Percentiles rank a stretch among this genome's conserved stretches.
phyloP scores from a whole-genome alignment of 2,888 invertebrate genomes.

The Chelonus formosanus region DNA sequence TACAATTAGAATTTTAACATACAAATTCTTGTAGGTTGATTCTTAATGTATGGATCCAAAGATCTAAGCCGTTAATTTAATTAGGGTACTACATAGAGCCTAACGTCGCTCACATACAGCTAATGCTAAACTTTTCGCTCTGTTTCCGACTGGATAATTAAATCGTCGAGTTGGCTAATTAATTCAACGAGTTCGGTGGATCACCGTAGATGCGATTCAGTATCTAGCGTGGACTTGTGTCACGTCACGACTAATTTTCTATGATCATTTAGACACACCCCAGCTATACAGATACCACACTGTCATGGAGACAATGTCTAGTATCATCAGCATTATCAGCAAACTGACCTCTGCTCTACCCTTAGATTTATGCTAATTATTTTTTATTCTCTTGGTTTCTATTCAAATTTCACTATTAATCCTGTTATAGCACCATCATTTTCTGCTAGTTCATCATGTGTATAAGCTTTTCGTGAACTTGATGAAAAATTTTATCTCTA shows the following conservation, averaged over 20 bases:
- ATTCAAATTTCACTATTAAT: not conserved
- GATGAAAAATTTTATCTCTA: no score
- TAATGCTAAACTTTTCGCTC: constrained; percentile 34
- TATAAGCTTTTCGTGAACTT: no score
- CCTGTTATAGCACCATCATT: not conserved
- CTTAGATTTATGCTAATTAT: constrained; percentile 14
- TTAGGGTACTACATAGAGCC: constrained; percentile 36
- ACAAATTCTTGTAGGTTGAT: no score
- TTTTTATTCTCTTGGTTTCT: not conserved
- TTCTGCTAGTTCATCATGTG: no score
- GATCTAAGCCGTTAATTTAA: constrained; percentile 38
- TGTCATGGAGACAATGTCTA: no score
- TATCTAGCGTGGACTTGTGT: constrained; percentile 9
- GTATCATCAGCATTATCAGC: no score
- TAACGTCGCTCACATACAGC: constrained; percentile 23
- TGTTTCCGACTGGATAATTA: constrained; percentile 38
- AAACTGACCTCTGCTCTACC: constrained; percentile 21
- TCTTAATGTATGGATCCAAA: no score
- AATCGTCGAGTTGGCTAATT: constrained; percentile 39
- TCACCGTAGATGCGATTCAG: constrained; percentile 8
- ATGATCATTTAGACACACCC: constrained; percentile 14
- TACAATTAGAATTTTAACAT: no score
- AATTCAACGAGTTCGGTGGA: constrained; percentile 34
- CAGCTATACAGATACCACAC: not conserved
- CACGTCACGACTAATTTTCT: constrained; percentile 16